A percentile compares a stretch with the other conserved stretches of the same genome.
phyloP scores from a whole-genome alignment of 2,888 invertebrate genomes.

The Ashinkailepas kermadecensis region DNA sequence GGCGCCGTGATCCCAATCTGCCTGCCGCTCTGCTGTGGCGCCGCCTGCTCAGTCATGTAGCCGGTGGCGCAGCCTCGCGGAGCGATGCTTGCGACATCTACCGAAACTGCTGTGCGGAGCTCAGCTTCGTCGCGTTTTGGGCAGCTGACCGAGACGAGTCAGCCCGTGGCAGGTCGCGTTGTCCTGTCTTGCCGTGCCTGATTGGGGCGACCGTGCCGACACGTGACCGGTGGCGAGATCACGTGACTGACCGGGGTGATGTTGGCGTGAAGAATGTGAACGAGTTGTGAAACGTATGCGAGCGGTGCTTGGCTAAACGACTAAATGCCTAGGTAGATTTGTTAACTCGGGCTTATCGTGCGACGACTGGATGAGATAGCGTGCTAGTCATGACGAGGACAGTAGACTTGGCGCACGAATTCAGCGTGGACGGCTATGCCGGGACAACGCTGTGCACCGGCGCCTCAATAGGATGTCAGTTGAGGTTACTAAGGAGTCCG shows the following conservation, averaged over 20 bases:
- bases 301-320: neutral
- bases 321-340: neutral
- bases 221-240: neutral
- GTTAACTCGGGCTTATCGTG: neutral
- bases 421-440: neutral
- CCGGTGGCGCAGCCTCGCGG: neutral
- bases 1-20: slow-evolving; percentile 35
- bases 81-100: neutral
- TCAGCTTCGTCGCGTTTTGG: too few relatives aligned
- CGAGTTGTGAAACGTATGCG: neutral
- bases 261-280: neutral
- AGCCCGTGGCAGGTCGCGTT: neutral
- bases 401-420: neutral
- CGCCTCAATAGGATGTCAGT: too few relatives aligned
- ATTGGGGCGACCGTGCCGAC: neutral
- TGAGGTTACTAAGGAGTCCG: too few relatives aligned
- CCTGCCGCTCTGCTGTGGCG: slow-evolving; percentile 35
- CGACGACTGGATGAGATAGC: neutral
- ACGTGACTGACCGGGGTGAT: neutral
- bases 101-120: neutral
- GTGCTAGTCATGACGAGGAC: slow-evolving; percentile 1
- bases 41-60: slow-evolving; percentile 35
- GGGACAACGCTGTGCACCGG: too few relatives aligned
- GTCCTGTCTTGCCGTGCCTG: neutral
- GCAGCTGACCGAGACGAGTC: too few relatives aligned